These are phyloP conservation scores for Procambarus virginalis DNA, from an alignment of 1,140 invertebrate genomes.

Conservation along the genomic window DNA sequence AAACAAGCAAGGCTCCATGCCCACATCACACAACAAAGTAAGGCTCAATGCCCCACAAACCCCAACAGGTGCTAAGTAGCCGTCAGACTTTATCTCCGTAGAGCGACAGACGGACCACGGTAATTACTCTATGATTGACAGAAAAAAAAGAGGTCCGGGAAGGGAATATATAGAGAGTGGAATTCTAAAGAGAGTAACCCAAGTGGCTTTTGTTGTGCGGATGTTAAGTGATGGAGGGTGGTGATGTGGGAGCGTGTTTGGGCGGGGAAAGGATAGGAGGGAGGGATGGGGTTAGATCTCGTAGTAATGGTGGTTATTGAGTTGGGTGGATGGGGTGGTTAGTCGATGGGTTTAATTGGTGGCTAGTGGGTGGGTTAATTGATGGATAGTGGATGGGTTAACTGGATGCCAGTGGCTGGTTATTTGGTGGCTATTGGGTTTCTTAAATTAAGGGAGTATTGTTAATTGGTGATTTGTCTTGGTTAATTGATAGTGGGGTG, in stretches of 20 bases:
- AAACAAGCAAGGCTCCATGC: too few relatives aligned
- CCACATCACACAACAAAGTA: too few relatives aligned
- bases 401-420: too few relatives aligned
- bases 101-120: not conserved
- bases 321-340: not conserved
- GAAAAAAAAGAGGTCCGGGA: not conserved
- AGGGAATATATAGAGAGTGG: constrained; percentile 10
- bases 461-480: too few relatives aligned
- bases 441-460: too few relatives aligned
- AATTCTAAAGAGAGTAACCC: not conserved
- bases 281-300: too few relatives aligned
- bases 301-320: not conserved
- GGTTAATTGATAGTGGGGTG: not conserved
- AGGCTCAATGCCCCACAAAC: too few relatives aligned
- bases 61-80: not conserved
- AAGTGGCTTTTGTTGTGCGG: not conserved
- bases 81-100: not conserved
- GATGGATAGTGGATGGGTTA: too few relatives aligned
- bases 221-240: not conserved
- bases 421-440: too few relatives aligned
- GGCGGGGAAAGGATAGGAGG: too few relatives aligned
- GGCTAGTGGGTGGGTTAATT: not conserved
- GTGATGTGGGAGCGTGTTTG: too few relatives aligned
- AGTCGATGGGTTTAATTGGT: not conserved
- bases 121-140: not conserved